Evolutionary conservation across 2,888 invertebrate genomes (phyloP), one percentile per base, ranked within the genome.

Genomic region (Calameuta idolon): DNA sequence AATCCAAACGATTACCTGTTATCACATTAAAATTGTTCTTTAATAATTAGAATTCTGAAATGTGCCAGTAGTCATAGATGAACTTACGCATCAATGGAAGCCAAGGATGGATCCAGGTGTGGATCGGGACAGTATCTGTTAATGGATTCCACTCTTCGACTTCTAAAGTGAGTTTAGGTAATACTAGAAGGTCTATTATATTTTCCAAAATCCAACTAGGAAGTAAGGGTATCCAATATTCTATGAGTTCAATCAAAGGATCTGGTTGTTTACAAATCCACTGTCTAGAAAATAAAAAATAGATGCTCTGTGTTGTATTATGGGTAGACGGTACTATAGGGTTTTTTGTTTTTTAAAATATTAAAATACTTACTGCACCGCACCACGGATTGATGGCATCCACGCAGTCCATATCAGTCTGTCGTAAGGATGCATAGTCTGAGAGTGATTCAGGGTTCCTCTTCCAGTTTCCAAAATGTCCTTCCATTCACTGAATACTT

Each of bases 101-200:
- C 99, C 99, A 99, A 0, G 99, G 99, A 91, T 98, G 96, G 80
- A 99, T 95, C 99, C 99, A 99, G 5, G 96, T 94, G 91, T 99
- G 99, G 83, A 99, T 96, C 23, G 99, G 99, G 83, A 98, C 95
- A 0, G 97, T 97, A 90, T 99, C 99, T 0, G 96, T 96, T 2
- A 98, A 93, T 1, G 99, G 99, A 93, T 99, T 97, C 99, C 99
- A 99, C 77, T 94, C 94, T 73, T 96, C 94, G 0, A 98, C 98
- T 83, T 96, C 97, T 0, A 93, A 92, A 33, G 94, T 93, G 69
- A 97, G 90, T 69, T 95, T 94, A 0, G 98, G 97, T 86, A 97
- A 92, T 75, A 99, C 94, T 75, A 96, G 92, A 85, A 97, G 96
- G 77, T 98, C 95, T n/a, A 97, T 93, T 78, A 97, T 94, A 86